Percentiles rank a stretch among this genome's conserved stretches.
Evolutionary conservation across 2,888 invertebrate genomes (phyloP).

Genomic region (Megastigmus dorsalis): DNA sequence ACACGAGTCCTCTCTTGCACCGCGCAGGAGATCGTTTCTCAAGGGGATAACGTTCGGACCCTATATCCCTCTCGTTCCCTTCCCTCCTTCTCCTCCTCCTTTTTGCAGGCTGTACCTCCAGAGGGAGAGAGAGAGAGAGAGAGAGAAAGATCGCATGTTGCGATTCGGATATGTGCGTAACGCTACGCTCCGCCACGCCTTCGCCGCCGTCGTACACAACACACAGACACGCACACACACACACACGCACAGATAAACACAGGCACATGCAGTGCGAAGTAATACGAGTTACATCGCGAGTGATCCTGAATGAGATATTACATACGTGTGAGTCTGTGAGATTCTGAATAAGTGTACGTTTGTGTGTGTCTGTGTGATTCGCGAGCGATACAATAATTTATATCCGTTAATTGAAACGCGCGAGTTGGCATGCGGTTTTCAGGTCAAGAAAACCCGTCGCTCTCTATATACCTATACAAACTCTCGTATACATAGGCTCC

Average conservation of each 20-base stretch:
- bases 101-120: too few species aligned
- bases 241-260: neutral
- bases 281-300: conserved; percentile 12
- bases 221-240: neutral
- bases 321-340: neutral
- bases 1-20: neutral
- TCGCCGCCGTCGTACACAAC: neutral
- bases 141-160: conserved; percentile 41
- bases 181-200: conserved; percentile 43
- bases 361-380: conserved; percentile 12
- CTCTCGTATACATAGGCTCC: neutral
- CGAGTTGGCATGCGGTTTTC: conserved; percentile 50
- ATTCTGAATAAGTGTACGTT: neutral
- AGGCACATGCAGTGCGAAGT: neutral
- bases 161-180: conserved; percentile 42
- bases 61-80: conserved; percentile 2
- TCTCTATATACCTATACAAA: conserved; percentile 32
- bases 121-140: too few species aligned
- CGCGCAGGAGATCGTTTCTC: conserved; percentile 18
- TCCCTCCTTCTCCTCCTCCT: too few species aligned
- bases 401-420: conserved; percentile 56
- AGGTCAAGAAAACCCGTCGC: conserved; percentile 61
- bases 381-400: conserved; percentile 43
- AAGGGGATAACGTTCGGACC: conserved; percentile 35
- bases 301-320: conserved; percentile 39